Conservation (phyloP, 2,113 vertebrate species). For the Tenebrosternarchus preto region DNA sequence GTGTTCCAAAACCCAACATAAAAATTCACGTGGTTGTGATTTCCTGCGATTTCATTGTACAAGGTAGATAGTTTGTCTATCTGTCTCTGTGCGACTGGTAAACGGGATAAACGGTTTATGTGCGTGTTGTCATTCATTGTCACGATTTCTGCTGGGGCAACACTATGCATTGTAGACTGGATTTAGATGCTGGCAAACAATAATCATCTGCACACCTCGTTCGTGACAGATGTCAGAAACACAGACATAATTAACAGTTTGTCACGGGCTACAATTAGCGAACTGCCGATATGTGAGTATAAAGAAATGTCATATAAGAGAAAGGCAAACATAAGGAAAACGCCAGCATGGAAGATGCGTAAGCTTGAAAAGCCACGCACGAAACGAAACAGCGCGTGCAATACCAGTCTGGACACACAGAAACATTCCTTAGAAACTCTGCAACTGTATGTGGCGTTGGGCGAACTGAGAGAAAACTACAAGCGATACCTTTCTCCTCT, state of each 20-base stretch:
- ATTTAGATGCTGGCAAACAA: neutral
- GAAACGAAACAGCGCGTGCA: constrained; percentile 40
- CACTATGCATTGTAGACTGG: neutral
- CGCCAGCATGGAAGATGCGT: constrained; percentile 38
- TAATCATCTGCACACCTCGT: neutral
- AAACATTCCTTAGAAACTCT: constrained; percentile 20
- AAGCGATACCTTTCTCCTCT: constrained; percentile 82
- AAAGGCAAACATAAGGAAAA: constrained; percentile 21
- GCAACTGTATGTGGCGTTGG: constrained; percentile 34
- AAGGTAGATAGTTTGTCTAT: neutral
- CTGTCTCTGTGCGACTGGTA: neutral
- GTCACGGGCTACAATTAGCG: neutral
- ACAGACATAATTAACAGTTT: neutral
- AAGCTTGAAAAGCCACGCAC: constrained; percentile 27
- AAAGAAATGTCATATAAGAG: constrained; percentile 7
- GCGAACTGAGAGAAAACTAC: constrained; percentile 71
- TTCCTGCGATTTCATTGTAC: neutral
- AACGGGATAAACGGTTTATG: neutral
- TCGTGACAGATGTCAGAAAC: constrained; percentile 8
- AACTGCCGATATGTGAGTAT: neutral
- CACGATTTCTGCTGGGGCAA: neutral
- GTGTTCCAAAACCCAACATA: neutral
- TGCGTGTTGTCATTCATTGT: constrained; percentile 45
- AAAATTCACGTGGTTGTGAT: neutral
- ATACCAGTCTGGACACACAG: constrained; percentile 23